Evolutionary conservation across 2,888 invertebrate genomes (phyloP).

Genomic region (Phyllotreta striolata): DNA sequence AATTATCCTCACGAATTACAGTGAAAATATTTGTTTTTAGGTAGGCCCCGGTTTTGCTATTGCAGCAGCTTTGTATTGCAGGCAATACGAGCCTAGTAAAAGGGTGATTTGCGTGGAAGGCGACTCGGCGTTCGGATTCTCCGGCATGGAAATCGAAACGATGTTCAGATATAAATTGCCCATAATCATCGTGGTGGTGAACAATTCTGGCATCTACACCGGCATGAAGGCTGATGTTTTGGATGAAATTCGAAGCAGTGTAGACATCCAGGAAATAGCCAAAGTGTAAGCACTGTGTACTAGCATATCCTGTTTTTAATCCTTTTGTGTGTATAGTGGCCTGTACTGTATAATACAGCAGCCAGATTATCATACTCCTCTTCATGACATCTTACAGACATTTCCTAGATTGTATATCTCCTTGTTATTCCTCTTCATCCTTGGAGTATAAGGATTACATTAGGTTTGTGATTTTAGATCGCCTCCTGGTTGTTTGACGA

Average conservation of each 20-base stretch:
- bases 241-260: constrained; percentile 70
- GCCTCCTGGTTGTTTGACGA: constrained; percentile 83
- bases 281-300: constrained; percentile 69
- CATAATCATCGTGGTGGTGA: constrained; percentile 87
- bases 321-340: not conserved
- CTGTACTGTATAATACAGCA: constrained; percentile 17
- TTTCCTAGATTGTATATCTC: no score
- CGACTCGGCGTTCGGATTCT: constrained; percentile 98
- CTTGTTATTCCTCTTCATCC: not conserved
- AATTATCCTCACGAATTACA: constrained; percentile 6
- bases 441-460: no score
- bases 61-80: constrained; percentile 90
- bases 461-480: constrained; percentile 66
- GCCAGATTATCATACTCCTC: not conserved
- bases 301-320: not conserved
- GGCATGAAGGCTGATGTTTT: constrained; percentile 83
- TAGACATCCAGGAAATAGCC: constrained; percentile 69
- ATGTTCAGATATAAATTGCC: constrained; percentile 94
- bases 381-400: not conserved
- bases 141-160: constrained; percentile 98
- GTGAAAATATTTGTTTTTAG: constrained; percentile 54
- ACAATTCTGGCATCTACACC: constrained; percentile 94
- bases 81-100: constrained; percentile 80
- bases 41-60: constrained; percentile 91
- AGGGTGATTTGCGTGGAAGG: constrained; percentile 94